Evolutionary conservation across 2,113 vertebrate genomes (phyloP).

Genomic region (Apodemus speciosus): DNA sequence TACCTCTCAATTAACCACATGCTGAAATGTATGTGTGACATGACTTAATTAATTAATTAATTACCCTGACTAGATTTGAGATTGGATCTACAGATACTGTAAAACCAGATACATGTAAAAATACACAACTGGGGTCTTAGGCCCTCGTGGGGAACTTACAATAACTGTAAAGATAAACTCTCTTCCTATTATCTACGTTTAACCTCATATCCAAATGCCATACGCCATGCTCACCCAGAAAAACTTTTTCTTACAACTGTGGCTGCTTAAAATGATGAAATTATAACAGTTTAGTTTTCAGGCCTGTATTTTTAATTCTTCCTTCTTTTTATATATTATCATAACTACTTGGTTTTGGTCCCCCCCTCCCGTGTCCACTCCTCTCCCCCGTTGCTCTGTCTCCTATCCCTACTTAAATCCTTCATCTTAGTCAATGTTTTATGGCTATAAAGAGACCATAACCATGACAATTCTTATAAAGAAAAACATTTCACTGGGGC

Average conservation of each 20-base stretch:
- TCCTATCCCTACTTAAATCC: not conserved
- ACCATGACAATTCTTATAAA: not conserved
- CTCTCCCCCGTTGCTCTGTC: not conserved
- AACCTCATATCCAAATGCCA: no score
- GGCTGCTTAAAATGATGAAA: no score
- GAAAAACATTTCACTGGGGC: not conserved
- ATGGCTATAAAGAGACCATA: no score
- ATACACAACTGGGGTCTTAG: not conserved
- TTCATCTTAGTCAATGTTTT: not conserved
- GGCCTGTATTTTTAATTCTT: not conserved
- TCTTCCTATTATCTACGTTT: no score
- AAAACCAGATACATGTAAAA: not conserved
- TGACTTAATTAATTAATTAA: not conserved
- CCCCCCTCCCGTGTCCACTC: not conserved
- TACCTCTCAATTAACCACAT: not conserved
- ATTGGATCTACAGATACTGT: not conserved
- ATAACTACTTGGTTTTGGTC: not conserved
- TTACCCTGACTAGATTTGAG: not conserved
- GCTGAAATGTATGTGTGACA: not conserved
- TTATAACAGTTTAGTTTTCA: no score
- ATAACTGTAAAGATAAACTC: no score
- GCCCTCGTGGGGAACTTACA: no score
- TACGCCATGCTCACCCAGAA: no score
- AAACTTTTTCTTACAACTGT: no score
- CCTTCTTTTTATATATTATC: not conserved